Evolutionary conservation across 2,888 invertebrate species (phyloP).

Genomic region (Cynaeus angustus): DNA sequence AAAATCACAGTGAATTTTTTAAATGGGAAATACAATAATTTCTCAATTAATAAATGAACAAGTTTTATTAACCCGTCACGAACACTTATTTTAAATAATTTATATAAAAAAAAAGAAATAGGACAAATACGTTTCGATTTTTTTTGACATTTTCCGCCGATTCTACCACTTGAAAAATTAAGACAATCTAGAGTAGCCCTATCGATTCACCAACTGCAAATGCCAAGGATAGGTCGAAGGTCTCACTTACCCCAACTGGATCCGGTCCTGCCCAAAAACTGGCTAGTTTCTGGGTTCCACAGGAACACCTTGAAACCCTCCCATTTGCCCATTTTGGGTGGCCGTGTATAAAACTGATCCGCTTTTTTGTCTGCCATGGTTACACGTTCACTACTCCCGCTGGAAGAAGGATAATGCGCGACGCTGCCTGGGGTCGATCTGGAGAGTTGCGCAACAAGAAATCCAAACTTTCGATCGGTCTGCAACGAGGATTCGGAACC

Average conservation of each 20-base stretch:
- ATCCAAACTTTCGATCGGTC: conserved; percentile 21
- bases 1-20: no score
- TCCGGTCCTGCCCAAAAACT: conserved; percentile 93
- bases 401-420: conserved; percentile 41
- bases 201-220: conserved; percentile 44
- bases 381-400: conserved; percentile 24
- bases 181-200: neutral
- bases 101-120: no score
- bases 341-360: conserved; percentile 86
- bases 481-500: neutral
- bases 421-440: conserved; percentile 62
- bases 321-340: conserved; percentile 89
- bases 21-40: no score
- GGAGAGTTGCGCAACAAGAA: conserved; percentile 62
- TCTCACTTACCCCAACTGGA: conserved; percentile 93
- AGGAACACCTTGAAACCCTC: conserved; percentile 89
- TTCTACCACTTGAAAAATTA: no score
- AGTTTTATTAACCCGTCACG: no score
- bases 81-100: no score
- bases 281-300: conserved; percentile 94
- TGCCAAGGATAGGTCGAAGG: conserved; percentile 37
- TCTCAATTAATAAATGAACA: no score
- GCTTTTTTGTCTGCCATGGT: conserved; percentile 83
- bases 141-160: neutral
- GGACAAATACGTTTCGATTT: no score